These are phyloP conservation scores for Matsumyia berberina DNA, from an alignment of 2,888 invertebrate genomes.

Conservation along the genomic window DNA sequence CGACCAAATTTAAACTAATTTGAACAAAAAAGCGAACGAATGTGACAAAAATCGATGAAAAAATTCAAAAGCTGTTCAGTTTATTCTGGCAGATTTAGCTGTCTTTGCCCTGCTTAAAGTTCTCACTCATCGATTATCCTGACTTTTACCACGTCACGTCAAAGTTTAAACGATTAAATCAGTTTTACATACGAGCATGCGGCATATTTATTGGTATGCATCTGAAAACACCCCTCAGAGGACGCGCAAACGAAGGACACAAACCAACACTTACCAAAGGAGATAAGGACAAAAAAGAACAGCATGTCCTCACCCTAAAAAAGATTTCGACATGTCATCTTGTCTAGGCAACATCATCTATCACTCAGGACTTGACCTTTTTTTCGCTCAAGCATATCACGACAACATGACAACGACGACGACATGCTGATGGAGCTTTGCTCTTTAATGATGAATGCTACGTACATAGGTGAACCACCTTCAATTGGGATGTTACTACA, in stretches of 20 bases:
- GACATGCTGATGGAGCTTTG: slow-evolving; percentile 72
- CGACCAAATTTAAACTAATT: too few relatives aligned
- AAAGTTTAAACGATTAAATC: slow-evolving; percentile 53
- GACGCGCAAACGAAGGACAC: slow-evolving; percentile 21
- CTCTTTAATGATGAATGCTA: slow-evolving; percentile 54
- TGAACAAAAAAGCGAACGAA: too few relatives aligned
- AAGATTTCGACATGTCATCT: slow-evolving; percentile 75
- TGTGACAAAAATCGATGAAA: too few relatives aligned
- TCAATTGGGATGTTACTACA: slow-evolving; percentile 3
- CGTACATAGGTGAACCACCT: slow-evolving; percentile 56
- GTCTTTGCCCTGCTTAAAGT: neutral
- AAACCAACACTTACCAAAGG: slow-evolving; percentile 39
- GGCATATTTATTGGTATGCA: slow-evolving; percentile 1
- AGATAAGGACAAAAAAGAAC: slow-evolving; percentile 49
- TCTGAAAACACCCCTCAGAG: slow-evolving; percentile 22
- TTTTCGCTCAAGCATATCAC: slow-evolving; percentile 78
- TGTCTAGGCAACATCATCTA: slow-evolving; percentile 82
- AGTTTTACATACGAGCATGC: slow-evolving; percentile 29
- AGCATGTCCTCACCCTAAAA: slow-evolving; percentile 71
- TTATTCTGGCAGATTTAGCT: too few relatives aligned
- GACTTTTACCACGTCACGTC: slow-evolving; percentile 40
- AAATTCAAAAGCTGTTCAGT: too few relatives aligned
- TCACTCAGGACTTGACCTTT: slow-evolving; percentile 85
- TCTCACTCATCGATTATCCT: slow-evolving; percentile 29
- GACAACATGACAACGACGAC: slow-evolving; percentile 41